Evolutionary conservation across 2,113 vertebrate genomes (phyloP).

Genomic region (Sorex fumeus): DNA sequence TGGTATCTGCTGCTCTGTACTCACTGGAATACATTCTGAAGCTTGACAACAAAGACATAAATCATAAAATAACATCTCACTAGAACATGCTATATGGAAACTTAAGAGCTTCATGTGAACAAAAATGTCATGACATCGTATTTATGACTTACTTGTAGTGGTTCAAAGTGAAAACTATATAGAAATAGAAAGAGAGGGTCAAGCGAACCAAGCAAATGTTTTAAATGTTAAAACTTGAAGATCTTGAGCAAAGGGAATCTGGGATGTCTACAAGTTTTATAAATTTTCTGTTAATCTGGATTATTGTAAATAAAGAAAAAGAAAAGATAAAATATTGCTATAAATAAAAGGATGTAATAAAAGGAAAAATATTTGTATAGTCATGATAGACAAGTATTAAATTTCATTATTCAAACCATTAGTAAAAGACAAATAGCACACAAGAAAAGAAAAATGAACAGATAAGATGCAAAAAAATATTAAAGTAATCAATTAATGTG

Average conservation of each 20-base stretch:
- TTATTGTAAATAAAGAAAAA: constrained; percentile 22
- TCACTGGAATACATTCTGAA: not conserved
- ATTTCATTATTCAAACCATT: constrained; percentile 29
- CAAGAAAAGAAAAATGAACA: not conserved
- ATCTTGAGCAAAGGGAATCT: not conserved
- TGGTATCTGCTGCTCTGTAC: no score
- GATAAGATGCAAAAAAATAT: not conserved
- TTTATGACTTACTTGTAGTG: not conserved
- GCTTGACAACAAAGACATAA: not conserved
- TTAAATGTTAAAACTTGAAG: constrained; percentile 2
- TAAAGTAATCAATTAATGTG: not conserved
- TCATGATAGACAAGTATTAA: not conserved
- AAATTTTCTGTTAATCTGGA: not conserved
- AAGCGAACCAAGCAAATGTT: not conserved
- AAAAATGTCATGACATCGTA: not conserved
- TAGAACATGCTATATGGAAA: not conserved
- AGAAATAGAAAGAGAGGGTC: not conserved
- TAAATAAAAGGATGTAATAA: constrained; percentile 27
- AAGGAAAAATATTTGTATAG: not conserved
- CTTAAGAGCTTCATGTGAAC: not conserved
- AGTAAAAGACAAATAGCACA: not conserved
- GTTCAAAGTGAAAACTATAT: constrained; percentile 16
- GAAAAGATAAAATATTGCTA: constrained; percentile 3
- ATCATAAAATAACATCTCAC: not conserved
- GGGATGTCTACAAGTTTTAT: not conserved